Base-by-base conservation (phyloP, 2,113 vertebrate species). In the Eublepharis macularius region DNA sequence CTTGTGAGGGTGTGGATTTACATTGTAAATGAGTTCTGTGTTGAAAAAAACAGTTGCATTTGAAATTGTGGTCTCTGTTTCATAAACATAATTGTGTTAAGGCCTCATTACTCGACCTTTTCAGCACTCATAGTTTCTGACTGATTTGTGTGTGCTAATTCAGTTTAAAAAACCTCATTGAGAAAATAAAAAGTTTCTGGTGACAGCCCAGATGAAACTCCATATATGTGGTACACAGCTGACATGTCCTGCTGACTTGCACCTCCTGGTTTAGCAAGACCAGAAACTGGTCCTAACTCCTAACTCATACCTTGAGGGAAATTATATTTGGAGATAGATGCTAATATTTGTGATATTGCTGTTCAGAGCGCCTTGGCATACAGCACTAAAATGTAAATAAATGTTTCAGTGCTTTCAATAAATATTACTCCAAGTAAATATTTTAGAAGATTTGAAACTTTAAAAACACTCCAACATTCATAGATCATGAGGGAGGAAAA, bases 361-460 rank as follows among this genome's bases (percentile, higher is more conserved):
- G 45, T 87, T 84, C 47, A 70, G n/a, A 72, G 34, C 24, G 29
- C 39, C 68, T 79, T 60, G 68, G 76, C 51, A 73, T 36, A 47
- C 13, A 72, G 39, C 49, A 79, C 45, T 79, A 73, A 85, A 85
- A 85, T 73, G 66, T 60, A 85, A 78, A 72, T 80, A 79, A 80
- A 45, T 63, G 76, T 80, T 85, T 13, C 66, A 73, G 4, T 73
- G 41, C 65, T 80, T 80, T 34, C 69, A 85, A 7, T 39, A 75
- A 0, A 82, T 82, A 82, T 85, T 78, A 83, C 73, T 82, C 26
- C 24, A 80, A 60, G 68, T 32, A 66, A 74, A n/a, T 12, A 65
- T 80, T 82, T 87, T 81, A 82, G 34, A 72, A 81, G 73, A 43
- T 41, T 54, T 83, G 74, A 65, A 41, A 60, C 13, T 57, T 72